phyloP scores from a whole-genome alignment of 2,113 vertebrate species.

The Prolemur simus region DNA sequence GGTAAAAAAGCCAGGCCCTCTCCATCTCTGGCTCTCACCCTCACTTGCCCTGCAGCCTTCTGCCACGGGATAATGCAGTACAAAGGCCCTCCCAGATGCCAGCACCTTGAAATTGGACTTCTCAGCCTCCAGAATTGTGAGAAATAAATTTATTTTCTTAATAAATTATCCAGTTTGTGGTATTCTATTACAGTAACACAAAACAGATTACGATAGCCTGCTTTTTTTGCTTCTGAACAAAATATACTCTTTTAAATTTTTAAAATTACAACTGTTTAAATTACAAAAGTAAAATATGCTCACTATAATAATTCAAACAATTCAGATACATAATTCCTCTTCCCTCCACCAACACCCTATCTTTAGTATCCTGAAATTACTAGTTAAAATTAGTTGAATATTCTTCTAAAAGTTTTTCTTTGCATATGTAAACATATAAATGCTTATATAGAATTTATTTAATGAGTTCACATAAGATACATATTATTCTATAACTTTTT shows the following conservation, averaged over 20 bases:
- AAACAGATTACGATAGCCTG: neutral
- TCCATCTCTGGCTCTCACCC: neutral
- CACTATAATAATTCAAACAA: slow-evolving; percentile 5
- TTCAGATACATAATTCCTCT: slow-evolving; percentile 11
- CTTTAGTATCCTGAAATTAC: slow-evolving; percentile 22
- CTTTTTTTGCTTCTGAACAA: neutral
- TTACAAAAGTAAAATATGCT: slow-evolving; percentile 48
- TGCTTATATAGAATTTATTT: neutral
- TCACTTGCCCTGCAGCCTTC: neutral
- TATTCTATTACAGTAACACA: neutral
- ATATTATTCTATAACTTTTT: slow-evolving; percentile 31
- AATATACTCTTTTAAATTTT: neutral
- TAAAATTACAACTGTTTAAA: slow-evolving; percentile 22
- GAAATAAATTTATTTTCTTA: neutral
- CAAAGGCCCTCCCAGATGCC: neutral
- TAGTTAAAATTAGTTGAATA: slow-evolving; percentile 41
- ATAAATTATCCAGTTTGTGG: neutral
- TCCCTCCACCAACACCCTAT: neutral
- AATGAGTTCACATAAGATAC: neutral
- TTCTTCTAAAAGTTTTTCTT: neutral
- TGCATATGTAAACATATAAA: slow-evolving; percentile 14
- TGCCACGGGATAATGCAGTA: neutral
- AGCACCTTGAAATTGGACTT: neutral
- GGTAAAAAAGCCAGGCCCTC: neutral
- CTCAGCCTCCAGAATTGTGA: neutral